Base-by-base conservation (phyloP, 2,888 invertebrate species). In the Teinopalpus imperialis region DNA sequence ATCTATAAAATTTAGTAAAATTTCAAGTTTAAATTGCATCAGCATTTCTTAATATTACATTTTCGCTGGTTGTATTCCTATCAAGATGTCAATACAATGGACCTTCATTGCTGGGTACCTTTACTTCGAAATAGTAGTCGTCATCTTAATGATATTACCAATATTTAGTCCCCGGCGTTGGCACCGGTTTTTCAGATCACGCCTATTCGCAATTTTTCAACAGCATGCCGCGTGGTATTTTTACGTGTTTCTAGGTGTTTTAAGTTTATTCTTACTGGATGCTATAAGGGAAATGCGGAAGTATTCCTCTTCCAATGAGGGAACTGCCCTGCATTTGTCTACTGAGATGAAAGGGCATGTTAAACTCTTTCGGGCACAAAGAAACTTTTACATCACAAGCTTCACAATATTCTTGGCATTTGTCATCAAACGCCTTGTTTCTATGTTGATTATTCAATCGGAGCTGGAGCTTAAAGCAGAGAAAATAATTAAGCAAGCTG, bases 321-420 rank as follows among this genome's bases (percentile, higher is more conserved):
- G 68, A 1, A 62, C 74, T 6, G 79, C 85, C 52, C 55, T 69
- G 1, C 87, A 92, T 56, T 75, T 92, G 3, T 81, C 92, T 34
- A 90, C 89, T 35, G 94, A 94, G 71, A 90, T 93, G 81, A 92
- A 93, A 64, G 85, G 88, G 0, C 92, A 91, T 67, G 92, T 95
- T 74, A 92, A 93, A 57, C 78, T 95, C 40, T 95, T 95, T 71
- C 78, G 95, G 54, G 93, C 95, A 1, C 95, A 95, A 69, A 88
- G 95, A 56, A 95, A 95, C 74, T 93, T 94, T 65, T 95, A 95
- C 74, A 94, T 95, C 45, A 93, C 94, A 53, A 94, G 94, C 8
- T 94, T 95, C 74, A 90, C 94, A 5, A 90, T 95, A 51, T 93
- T 94, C 61, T 77, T 95, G 23, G 91, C 92, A 59, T 90, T 94